A percentile compares a stretch with the other conserved stretches of the same genome.
phyloP scores from a whole-genome alignment of 1,140 invertebrate genomes.

The Orchestia grillus region DNA sequence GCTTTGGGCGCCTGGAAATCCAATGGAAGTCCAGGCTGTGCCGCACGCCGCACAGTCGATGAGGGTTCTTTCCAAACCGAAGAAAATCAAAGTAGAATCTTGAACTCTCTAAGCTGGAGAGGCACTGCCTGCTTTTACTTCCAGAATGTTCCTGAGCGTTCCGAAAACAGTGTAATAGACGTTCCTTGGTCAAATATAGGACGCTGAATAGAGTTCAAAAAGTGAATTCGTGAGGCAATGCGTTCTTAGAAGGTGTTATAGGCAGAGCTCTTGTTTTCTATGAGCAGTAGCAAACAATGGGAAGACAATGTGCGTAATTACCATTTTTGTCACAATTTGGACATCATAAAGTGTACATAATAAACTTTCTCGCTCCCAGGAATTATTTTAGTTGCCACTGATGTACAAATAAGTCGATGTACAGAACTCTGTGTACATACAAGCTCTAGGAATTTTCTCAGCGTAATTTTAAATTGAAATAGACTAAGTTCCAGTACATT shows the following conservation, averaged over 20 bases:
- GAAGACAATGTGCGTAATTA: background rate
- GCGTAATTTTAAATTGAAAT: background rate
- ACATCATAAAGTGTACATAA: background rate
- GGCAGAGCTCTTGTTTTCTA: background rate
- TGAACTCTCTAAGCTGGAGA: constrained; percentile 8
- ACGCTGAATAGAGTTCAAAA: background rate
- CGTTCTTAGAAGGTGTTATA: background rate
- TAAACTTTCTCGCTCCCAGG: background rate
- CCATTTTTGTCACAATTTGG: background rate
- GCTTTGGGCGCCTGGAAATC: background rate
- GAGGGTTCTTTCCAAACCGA: background rate
- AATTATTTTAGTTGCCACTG: background rate
- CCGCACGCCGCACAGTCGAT: background rate
- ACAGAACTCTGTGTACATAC: background rate
- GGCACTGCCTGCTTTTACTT: background rate
- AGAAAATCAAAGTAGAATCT: constrained; percentile 31
- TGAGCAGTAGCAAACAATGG: background rate
- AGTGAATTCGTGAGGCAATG: background rate
- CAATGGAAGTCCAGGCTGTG: background rate
- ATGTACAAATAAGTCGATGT: background rate
- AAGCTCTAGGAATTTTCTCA: background rate
- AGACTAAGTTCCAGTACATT: background rate
- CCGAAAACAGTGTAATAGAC: background rate
- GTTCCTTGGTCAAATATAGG: background rate
- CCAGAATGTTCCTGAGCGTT: background rate